phyloP scores from a whole-genome alignment of 2,888 invertebrate genomes.

The Amphipoea lucens region DNA sequence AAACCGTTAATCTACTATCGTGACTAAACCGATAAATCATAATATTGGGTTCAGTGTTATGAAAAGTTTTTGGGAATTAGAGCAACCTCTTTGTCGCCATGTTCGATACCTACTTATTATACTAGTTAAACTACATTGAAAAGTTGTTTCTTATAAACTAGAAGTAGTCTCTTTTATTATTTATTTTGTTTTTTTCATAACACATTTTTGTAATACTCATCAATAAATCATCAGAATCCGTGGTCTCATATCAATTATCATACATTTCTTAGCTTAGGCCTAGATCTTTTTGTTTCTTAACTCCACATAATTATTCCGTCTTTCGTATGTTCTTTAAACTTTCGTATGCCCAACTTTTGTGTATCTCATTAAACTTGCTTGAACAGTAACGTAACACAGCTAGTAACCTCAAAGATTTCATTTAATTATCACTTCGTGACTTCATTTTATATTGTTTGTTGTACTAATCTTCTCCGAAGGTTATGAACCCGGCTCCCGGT shows the following conservation, averaged over 20 bases:
- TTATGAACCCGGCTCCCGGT: conserved; percentile 20
- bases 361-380: neutral
- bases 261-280: neutral
- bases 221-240: neutral
- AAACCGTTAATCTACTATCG: conserved; percentile 20
- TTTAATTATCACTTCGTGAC: neutral
- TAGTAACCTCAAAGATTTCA: neutral
- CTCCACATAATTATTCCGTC: neutral
- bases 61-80: conserved; percentile 21
- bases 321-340: neutral
- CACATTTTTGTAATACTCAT: neutral
- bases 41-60: conserved; percentile 15
- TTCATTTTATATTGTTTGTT: conserved; percentile 11
- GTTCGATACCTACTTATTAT: neutral
- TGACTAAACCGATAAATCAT: conserved; percentile 20
- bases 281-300: neutral
- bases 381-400: neutral
- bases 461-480: conserved; percentile 23
- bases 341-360: neutral
- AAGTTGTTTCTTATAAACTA: neutral
- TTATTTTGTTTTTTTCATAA: neutral
- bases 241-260: neutral
- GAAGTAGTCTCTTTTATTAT: neutral
- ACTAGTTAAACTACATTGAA: neutral
- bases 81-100: conserved; percentile 3